phyloP scores from a whole-genome alignment of 2,888 invertebrate genomes.

The Perdita meconis region DNA sequence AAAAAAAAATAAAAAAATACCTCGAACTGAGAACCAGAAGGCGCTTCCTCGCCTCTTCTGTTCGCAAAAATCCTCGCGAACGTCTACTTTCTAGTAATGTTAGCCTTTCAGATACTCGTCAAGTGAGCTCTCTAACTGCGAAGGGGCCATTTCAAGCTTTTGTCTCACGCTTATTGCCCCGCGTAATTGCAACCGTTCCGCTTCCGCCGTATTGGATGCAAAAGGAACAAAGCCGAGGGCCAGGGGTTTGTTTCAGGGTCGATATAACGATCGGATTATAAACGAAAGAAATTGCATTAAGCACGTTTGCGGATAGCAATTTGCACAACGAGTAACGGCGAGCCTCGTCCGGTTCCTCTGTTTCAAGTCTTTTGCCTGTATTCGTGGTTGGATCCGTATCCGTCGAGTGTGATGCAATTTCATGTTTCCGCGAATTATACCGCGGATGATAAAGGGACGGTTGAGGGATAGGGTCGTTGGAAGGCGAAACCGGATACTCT shows the following conservation, averaged over 20 bases:
- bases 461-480: no score
- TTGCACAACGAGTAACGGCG: not conserved
- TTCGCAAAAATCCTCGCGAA: not conserved
- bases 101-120: slow-evolving; percentile 33
- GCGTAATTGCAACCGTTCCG: slow-evolving; percentile 44
- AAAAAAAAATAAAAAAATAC: not conserved
- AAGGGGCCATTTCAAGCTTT: slow-evolving; percentile 38
- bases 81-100: slow-evolving; percentile 6
- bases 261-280: slow-evolving; percentile 15
- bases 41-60: not conserved
- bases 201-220: slow-evolving; percentile 5
- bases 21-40: no score
- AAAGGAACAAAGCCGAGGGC: slow-evolving; percentile 17
- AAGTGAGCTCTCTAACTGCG: slow-evolving; percentile 29
- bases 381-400: not conserved
- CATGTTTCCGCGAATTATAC: no score
- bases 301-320: not conserved
- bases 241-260: slow-evolving; percentile 11
- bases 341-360: not conserved
- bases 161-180: slow-evolving; percentile 50
- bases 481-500: no score
- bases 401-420: not conserved
- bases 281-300: slow-evolving; percentile 6
- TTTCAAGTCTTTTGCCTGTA: not conserved
- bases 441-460: no score